A percentile compares a stretch with the other conserved stretches of the same genome.
phyloP scores from a whole-genome alignment of 2,113 vertebrate species.

The Scomber japonicus region DNA sequence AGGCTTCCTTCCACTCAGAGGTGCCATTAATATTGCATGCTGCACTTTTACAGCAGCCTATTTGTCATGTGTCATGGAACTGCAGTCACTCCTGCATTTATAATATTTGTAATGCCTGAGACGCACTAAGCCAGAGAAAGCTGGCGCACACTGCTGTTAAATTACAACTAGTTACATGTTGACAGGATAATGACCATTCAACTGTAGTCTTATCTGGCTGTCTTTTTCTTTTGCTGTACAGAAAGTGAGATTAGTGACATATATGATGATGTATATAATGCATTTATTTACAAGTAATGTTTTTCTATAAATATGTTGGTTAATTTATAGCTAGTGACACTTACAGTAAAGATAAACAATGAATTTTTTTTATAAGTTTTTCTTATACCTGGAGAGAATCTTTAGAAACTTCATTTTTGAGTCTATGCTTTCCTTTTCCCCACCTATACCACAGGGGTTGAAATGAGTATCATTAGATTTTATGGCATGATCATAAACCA shows the following conservation, averaged over 20 bases:
- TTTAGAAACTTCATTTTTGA: neutral
- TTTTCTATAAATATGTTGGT: no score
- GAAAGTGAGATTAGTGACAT: no score
- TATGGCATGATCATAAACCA: constrained; percentile 62
- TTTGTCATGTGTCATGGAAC: constrained; percentile 53
- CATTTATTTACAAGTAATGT: no score
- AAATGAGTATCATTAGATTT: constrained; percentile 62
- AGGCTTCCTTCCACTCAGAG: constrained; percentile 28
- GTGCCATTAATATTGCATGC: constrained; percentile 54
- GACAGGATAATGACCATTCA: neutral
- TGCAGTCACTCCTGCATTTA: constrained; percentile 32
- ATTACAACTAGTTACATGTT: neutral
- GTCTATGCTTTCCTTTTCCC: neutral
- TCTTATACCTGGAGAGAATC: neutral
- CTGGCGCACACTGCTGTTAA: neutral
- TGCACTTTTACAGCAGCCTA: constrained; percentile 33
- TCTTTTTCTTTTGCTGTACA: neutral
- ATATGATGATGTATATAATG: neutral
- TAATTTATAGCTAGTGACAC: no score
- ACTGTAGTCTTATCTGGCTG: neutral
- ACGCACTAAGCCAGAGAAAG: neutral
- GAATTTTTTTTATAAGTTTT: neutral
- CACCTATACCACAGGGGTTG: constrained; percentile 49
- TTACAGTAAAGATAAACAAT: no score
- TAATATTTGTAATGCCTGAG: constrained; percentile 22